Conservation (phyloP, 2,888 invertebrate genomes). For the Chalcis sispes region DNA sequence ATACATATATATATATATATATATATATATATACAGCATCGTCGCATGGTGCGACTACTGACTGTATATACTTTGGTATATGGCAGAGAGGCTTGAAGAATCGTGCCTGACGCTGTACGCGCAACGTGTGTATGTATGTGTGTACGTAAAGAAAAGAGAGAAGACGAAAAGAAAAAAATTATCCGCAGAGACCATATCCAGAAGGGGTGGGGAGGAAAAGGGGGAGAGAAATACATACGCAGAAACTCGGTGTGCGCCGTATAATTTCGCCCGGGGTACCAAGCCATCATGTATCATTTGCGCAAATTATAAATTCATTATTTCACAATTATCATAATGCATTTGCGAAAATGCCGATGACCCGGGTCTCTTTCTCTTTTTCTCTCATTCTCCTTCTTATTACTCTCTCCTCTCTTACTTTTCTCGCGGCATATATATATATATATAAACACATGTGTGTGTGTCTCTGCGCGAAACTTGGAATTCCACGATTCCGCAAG, state of each 20-base stretch:
- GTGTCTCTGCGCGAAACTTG: slow-evolving; percentile 7
- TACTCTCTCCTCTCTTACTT: slow-evolving; percentile 14
- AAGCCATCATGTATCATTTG: slow-evolving; percentile 73
- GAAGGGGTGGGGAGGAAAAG: slow-evolving; percentile 56
- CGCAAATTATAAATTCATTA: slow-evolving; percentile 75
- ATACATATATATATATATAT: background rate
- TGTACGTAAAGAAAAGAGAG: slow-evolving; percentile 11
- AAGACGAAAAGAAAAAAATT: slow-evolving; percentile 19
- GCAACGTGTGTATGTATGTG: background rate
- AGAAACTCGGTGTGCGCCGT: slow-evolving; percentile 70
- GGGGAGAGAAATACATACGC: slow-evolving; percentile 62
- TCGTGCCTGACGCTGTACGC: slow-evolving; percentile 28
- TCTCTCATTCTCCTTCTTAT: background rate
- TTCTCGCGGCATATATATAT: background rate
- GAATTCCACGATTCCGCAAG: slow-evolving; percentile 44
- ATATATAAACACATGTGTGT: background rate
- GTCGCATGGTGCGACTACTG: too few relatives aligned
- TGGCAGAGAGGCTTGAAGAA: slow-evolving; percentile 5
- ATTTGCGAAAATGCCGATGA: slow-evolving; percentile 71
- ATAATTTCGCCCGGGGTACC: slow-evolving; percentile 68
- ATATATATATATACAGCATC: background rate
- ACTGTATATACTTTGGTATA: too few relatives aligned
- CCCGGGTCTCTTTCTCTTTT: slow-evolving; percentile 54
- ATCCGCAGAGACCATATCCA: slow-evolving; percentile 55
- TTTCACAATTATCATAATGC: slow-evolving; percentile 74